These are phyloP conservation scores for Cryptocephalus primarius DNA, from an alignment of 2,888 invertebrate species.

Conservation along the genomic window DNA sequence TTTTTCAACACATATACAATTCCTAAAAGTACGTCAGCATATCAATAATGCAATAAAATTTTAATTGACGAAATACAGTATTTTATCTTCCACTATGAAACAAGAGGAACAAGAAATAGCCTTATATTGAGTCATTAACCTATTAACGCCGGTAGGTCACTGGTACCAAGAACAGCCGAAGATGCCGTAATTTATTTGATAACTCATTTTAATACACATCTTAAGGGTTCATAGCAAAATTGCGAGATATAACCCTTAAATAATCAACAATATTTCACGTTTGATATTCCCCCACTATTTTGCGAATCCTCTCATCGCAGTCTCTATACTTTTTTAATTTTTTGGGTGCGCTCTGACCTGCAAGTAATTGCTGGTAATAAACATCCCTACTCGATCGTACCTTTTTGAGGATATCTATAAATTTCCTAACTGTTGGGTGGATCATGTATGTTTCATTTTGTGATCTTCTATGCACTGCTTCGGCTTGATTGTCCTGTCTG, in stretches of 20 bases:
- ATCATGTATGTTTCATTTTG: not conserved
- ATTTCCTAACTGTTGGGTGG: constrained; percentile 4
- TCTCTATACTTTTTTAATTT: not conserved
- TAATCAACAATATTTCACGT: not conserved
- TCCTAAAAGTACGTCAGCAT: too few species aligned
- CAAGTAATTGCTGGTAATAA: not conserved
- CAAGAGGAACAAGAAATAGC: too few species aligned
- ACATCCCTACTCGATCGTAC: not conserved
- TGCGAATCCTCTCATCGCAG: not conserved
- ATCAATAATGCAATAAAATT: too few species aligned
- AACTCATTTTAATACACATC: too few species aligned
- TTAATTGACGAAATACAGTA: too few species aligned
- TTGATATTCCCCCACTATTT: not conserved
- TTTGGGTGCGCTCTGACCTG: not conserved
- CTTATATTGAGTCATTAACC: too few species aligned
- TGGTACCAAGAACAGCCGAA: too few species aligned
- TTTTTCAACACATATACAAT: too few species aligned
- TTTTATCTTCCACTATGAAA: too few species aligned
- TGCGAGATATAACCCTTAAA: not conserved
- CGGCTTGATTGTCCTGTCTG: constrained; percentile 4
- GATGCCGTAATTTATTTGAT: too few species aligned
- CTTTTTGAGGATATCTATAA: constrained; percentile 1
- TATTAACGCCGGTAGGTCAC: too few species aligned
- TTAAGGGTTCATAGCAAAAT: not conserved
- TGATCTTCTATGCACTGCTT: constrained; percentile 2